Evolutionary conservation across 2,888 invertebrate species (phyloP).

Genomic region (Choristoneura rosaceana): DNA sequence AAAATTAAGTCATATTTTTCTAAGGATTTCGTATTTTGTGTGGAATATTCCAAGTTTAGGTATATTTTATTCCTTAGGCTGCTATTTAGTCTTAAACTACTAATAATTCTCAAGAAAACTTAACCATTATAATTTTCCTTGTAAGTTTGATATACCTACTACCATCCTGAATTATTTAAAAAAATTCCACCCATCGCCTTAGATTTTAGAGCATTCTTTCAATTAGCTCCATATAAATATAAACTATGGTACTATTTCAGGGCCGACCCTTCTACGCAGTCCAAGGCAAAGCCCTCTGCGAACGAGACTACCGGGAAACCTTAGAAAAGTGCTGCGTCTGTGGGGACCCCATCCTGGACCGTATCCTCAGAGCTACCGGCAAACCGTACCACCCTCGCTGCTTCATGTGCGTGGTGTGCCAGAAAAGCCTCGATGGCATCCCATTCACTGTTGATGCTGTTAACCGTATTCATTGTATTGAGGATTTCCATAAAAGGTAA

Average conservation of each 20-base stretch:
- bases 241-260: constrained; percentile 67
- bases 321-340: constrained; percentile 99
- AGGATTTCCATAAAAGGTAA: constrained; percentile 98
- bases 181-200: too few relatives aligned
- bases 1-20: too few relatives aligned
- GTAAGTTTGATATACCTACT: too few relatives aligned
- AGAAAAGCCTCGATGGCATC: constrained; percentile 97
- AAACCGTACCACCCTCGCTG: constrained; percentile 99
- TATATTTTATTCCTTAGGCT: too few relatives aligned
- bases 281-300: constrained; percentile 97
- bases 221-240: too few relatives aligned
- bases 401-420: constrained; percentile 98
- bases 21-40: too few relatives aligned
- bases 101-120: too few relatives aligned
- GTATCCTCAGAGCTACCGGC: constrained; percentile 97
- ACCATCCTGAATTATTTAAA: too few relatives aligned
- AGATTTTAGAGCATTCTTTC: too few relatives aligned
- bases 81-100: too few relatives aligned
- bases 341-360: constrained; percentile 96
- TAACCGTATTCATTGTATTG: constrained; percentile 99
- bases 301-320: constrained; percentile 97
- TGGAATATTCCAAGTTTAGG: too few relatives aligned
- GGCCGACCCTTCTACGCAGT: constrained; percentile 98
- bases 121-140: too few relatives aligned
- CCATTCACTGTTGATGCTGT: constrained; percentile 99